Evolutionary conservation across 53 echinoderm and acorn worm genomes (phyloP), one percentile per base, ranked within the genome.

Genomic region (Arbacia lixula): DNA sequence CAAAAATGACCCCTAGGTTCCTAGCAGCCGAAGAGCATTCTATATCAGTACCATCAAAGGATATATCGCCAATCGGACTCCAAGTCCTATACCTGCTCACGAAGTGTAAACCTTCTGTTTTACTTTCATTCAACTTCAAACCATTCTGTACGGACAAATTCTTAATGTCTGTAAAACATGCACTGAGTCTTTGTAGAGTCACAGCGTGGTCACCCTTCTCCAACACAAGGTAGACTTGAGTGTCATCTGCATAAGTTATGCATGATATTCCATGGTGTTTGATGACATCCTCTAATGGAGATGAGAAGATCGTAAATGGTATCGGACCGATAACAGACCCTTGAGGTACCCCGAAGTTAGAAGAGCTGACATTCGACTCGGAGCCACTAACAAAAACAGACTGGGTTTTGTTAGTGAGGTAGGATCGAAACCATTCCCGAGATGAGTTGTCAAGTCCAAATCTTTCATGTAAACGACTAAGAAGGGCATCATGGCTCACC

Each of bases 301-400:
- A 83, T 46, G 66, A 83, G 65, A 46, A 64, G 6, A 83, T n/a
- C n/a, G n/a, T n/a, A n/a, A 83, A 83, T 20, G 67, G 52, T 49
- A 83, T 32, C n/a, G 83, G 53, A 36, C 84, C 84, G 20, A 84
- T 54, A n/a, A 53, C 69, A 22, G 68, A 84, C 22, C 84, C 67
- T 68, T 84, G 84, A 51, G 69, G 84, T 51, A 84, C 84, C n/a
- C n/a, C n/a, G n/a, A n/a, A n/a, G n/a, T n/a, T n/a, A n/a, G n/a
- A n/a, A n/a, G n/a, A n/a, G n/a, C n/a, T n/a, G n/a, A n/a, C n/a
- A n/a, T n/a, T n/a, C n/a, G n/a, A n/a, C n/a, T n/a, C n/a, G n/a
- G n/a, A n/a, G n/a, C 36, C 67, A 9, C 38, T 19, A 36, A 66
- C 36, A 38, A 66, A 16, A 38, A 66, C 67, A 37, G 67, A 66